Conservation (phyloP, 30 jellyfish, hydroid and myxozoan species). For the Cassiopea andromeda region DNA sequence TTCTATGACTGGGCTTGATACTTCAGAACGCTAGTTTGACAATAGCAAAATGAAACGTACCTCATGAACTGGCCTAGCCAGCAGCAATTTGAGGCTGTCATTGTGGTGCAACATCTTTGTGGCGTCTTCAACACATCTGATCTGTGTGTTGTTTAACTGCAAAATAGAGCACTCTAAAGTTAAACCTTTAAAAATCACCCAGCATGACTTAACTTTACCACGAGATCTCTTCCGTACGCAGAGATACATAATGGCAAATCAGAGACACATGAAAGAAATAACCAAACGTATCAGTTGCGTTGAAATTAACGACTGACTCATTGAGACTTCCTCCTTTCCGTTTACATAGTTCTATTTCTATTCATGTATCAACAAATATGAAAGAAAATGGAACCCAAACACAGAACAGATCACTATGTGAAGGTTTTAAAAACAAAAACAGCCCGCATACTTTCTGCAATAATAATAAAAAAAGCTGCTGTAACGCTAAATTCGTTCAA, state of each 20-base stretch:
- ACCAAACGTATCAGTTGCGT: neutral
- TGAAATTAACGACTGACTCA: neutral
- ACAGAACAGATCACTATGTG: neutral
- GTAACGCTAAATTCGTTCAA: neutral
- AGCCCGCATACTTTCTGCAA: neutral
- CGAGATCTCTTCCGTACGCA: too few relatives aligned
- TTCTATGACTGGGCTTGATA: too few relatives aligned
- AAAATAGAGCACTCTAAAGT: too few relatives aligned
- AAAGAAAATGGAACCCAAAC: neutral
- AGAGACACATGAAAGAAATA: neutral
- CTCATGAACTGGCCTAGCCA: constrained; percentile 95
- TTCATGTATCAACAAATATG: too few relatives aligned
- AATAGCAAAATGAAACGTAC: constrained; percentile 30
- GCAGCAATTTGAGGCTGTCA: constrained; percentile 75
- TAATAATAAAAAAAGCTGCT: neutral
- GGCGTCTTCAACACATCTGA: constrained; percentile 87
- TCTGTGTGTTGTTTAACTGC: constrained; percentile 81
- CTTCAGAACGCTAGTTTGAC: too few relatives aligned
- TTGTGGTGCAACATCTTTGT: constrained; percentile 61
- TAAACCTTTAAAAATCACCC: too few relatives aligned
- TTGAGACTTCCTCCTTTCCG: neutral
- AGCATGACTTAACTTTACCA: too few relatives aligned
- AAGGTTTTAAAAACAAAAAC: neutral
- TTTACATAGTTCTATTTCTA: neutral
- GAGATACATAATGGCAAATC: neutral